Conservation (phyloP, 2,113 vertebrate genomes). For the Myrmecobius fasciatus region DNA sequence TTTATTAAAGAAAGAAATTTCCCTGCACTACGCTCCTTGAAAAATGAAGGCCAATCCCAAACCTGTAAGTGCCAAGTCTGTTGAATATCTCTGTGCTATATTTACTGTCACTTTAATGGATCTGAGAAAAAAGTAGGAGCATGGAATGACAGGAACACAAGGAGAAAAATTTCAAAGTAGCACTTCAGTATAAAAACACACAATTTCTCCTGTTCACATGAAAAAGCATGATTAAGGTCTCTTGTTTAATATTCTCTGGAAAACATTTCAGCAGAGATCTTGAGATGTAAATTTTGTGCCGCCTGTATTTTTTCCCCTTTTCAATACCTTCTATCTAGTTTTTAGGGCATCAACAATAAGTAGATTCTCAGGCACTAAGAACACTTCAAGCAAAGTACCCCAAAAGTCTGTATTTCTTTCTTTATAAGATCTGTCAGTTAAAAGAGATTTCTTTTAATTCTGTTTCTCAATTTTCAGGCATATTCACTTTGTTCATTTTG, state of each 20-base stretch:
- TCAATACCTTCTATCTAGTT: slow-evolving; percentile 47
- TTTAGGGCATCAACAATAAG: slow-evolving; percentile 52
- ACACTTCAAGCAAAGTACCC: slow-evolving; percentile 55
- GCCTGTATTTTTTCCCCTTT: slow-evolving; percentile 15
- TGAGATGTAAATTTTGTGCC: slow-evolving; percentile 47
- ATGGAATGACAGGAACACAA: slow-evolving; percentile 70
- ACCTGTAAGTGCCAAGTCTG: slow-evolving; percentile 75
- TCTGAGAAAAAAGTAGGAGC: slow-evolving; percentile 65
- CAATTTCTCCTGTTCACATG: slow-evolving; percentile 52
- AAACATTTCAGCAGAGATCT: slow-evolving; percentile 66
- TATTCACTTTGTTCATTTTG: slow-evolving; percentile 59
- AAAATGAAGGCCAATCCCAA: slow-evolving; percentile 73
- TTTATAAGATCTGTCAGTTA: neutral
- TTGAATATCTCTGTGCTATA: slow-evolving; percentile 65
- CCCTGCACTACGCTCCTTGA: slow-evolving; percentile 48
- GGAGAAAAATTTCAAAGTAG: slow-evolving; percentile 61
- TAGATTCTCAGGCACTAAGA: slow-evolving; percentile 37
- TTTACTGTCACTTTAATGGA: slow-evolving; percentile 74
- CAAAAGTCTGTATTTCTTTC: slow-evolving; percentile 19
- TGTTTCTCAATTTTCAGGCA: slow-evolving; percentile 21
- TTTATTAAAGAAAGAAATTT: slow-evolving; percentile 78
- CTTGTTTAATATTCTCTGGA: slow-evolving; percentile 63
- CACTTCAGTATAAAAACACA: slow-evolving; percentile 63
- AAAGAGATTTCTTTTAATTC: slow-evolving; percentile 39
- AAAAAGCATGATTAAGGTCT: slow-evolving; percentile 59